Base-by-base conservation (phyloP, 2,888 invertebrate species). In the Embidobia sp. region DNA sequence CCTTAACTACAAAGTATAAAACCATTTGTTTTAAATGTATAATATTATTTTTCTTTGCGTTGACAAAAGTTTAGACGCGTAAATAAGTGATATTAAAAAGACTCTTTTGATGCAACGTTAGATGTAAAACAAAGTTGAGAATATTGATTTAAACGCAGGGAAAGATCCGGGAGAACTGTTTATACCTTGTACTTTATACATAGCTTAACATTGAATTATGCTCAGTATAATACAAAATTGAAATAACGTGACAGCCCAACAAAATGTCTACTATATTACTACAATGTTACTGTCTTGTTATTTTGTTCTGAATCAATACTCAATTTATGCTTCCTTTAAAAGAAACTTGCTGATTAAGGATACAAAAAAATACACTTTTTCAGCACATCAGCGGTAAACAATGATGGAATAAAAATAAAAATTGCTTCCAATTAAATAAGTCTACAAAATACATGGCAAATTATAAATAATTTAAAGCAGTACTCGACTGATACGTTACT, bases 181-280 rank as follows among this genome's bases (percentile, higher is more conserved):
- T 4, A n/a, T 40, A 22, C 18, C 15, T 35, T 40, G 37, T 63
- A 27, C 7, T 26, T 49, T 37, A 42, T 1, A 53, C 51, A 44
- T 26, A 46, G 19, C 15, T 5, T 22, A 22, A 63, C 53, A 44
- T 26, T 26, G 53, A 53, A 53, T 53, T 66, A 53, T 66, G 33
- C 53, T 53, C 46, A 44, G 18, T 53, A 53, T 44, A 42, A 35
- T 53, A 53, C 55, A 66, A 37, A 53, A 55, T 27, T 55, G 46
- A 64, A 53, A 33, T 22, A 48, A 44, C 53, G 10, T 4, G 26
- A 40, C 44, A 46, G 35, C 46, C 22, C n/a, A 66, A 66, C 31
- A 22, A 35, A 66, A 44, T 11, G 13, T 42, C 15, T 22, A 10
- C 16, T 49, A 44, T 42, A 51, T 33, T 26, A 35, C 49, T 40